A percentile compares a stretch with the other conserved stretches of the same genome.
These are phyloP conservation scores for Tachyglossus aculeatus DNA, from an alignment of 2,797 vertebrate genomes.

Conservation along the genomic window DNA sequence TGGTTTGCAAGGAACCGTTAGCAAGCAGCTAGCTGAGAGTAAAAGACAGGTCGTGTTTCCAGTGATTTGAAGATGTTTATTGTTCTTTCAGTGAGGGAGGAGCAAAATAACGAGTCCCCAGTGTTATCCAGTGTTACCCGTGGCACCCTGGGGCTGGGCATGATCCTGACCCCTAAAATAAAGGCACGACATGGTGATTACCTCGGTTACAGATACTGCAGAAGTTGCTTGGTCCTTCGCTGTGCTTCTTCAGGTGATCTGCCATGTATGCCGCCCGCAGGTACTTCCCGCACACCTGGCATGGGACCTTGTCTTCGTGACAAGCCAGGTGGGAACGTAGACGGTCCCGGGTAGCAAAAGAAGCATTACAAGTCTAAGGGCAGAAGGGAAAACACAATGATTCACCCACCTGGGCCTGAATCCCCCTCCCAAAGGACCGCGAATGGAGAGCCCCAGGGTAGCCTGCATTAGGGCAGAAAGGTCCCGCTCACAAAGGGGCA, in stretches of 20 bases:
- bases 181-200: conserved; percentile 69
- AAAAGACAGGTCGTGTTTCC: background rate
- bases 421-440: background rate
- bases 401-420: background rate
- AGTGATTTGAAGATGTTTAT: background rate
- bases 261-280: conserved; percentile 97
- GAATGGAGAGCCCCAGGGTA: background rate
- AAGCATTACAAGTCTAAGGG: conserved; percentile 95
- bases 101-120: background rate
- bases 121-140: background rate
- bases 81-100: background rate
- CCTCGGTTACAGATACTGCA: conserved; percentile 99
- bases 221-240: conserved; percentile 98
- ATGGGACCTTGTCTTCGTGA: conserved; percentile 98
- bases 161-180: conserved; percentile 21
- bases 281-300: conserved; percentile 99
- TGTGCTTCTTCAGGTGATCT: conserved; percentile 98
- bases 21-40: background rate
- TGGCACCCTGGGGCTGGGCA: too few species aligned
- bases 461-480: too few species aligned
- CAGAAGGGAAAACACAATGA: conserved; percentile 56
- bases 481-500: background rate
- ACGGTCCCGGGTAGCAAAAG: conserved; percentile 97
- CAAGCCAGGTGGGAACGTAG: conserved; percentile 97
- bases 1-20: conserved; percentile 10